A percentile compares a stretch with the other conserved stretches of the same genome.
Conservation (phyloP, 2,113 vertebrate genomes). For the Gambusia affinis region DNA sequence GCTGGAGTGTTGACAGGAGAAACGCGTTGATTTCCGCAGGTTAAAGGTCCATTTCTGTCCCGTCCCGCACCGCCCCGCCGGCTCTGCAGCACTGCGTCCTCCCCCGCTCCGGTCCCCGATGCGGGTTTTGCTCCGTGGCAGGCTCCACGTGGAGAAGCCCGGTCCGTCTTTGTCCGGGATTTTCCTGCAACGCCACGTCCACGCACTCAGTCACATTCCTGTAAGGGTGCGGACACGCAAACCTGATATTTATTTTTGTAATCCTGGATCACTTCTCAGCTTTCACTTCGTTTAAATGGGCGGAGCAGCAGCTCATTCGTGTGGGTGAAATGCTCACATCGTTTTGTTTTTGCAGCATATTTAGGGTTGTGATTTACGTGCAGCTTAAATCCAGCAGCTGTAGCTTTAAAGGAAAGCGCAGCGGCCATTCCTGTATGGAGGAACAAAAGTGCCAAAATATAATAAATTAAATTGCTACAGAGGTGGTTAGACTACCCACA, state of each 20-base stretch:
- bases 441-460: not conserved
- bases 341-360: no score
- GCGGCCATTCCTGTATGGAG: not conserved
- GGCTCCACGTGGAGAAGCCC: slow-evolving; percentile 74
- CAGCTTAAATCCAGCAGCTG: not conserved
- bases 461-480: not conserved
- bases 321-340: no score
- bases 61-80: slow-evolving; percentile 28
- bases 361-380: not conserved
- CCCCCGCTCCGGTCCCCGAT: slow-evolving; percentile 9
- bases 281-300: not conserved
- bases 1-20: slow-evolving; percentile 5
- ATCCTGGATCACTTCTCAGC: not conserved
- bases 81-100: slow-evolving; percentile 72
- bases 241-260: not conserved
- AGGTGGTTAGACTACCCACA: no score
- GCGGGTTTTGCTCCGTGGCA: slow-evolving; percentile 67
- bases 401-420: not conserved
- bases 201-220: not conserved
- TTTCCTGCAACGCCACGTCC: slow-evolving; percentile 51
- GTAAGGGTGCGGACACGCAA: not conserved
- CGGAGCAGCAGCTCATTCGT: no score
- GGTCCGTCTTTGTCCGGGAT: slow-evolving; percentile 4
- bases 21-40: not conserved
- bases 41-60: slow-evolving; percentile 49